A percentile compares a stretch with the other conserved stretches of the same genome.
phyloP scores from a whole-genome alignment of 2,113 vertebrate genomes.

The Pyxicephalus adspersus region DNA sequence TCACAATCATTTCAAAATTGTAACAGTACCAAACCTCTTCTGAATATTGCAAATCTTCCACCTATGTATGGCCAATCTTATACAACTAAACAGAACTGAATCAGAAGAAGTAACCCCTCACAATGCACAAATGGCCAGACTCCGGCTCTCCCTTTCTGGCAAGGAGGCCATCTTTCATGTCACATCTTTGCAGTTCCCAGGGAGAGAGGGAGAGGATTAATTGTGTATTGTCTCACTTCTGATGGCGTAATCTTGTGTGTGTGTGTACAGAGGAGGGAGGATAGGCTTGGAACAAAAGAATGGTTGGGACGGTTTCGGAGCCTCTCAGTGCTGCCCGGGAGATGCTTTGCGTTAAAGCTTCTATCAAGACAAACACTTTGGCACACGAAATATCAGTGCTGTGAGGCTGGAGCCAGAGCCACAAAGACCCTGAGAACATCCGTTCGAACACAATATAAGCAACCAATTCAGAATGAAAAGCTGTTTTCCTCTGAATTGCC shows the following conservation, averaged over 20 bases:
- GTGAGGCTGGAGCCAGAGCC: conserved; percentile 46
- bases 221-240: conserved; percentile 53
- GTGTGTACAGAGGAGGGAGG: conserved; percentile 39
- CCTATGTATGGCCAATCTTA: no score
- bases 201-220: conserved; percentile 56
- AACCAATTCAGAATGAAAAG: conserved; percentile 47
- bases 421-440: conserved; percentile 54
- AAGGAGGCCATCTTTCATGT: conserved; percentile 39
- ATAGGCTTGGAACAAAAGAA: conserved; percentile 52
- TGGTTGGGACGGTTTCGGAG: conserved; percentile 50
- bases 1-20: no score
- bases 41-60: no score
- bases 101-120: neutral
- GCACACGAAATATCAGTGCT: conserved; percentile 43
- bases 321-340: conserved; percentile 54
- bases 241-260: conserved; percentile 55
- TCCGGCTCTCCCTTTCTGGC: conserved; percentile 35
- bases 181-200: conserved; percentile 52
- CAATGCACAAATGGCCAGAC: conserved; percentile 19
- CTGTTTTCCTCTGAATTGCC: conserved; percentile 26
- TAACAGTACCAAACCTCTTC: no score
- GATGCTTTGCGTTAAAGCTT: conserved; percentile 50
- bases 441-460: conserved; percentile 53
- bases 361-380: conserved; percentile 53
- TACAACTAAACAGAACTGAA: no score